These are phyloP conservation scores for Vidua chalybeata DNA, from an alignment of 2,113 vertebrate genomes.

Conservation along the genomic window DNA sequence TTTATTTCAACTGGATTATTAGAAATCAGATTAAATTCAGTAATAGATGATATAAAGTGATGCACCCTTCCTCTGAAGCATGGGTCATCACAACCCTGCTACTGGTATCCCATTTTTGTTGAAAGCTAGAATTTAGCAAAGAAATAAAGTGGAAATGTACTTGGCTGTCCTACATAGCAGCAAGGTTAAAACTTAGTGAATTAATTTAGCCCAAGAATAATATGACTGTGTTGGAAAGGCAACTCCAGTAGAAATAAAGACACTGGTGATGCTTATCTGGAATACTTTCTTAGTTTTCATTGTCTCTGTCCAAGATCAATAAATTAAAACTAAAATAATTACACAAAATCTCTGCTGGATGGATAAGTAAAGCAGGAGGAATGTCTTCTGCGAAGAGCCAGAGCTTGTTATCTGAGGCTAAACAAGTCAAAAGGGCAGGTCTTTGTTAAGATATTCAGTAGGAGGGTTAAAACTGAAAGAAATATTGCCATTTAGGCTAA, in stretches of 20 bases:
- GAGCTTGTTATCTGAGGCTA: background rate
- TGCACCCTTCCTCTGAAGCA: background rate
- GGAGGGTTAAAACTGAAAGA: background rate
- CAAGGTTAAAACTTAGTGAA: background rate
- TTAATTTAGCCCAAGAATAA: background rate
- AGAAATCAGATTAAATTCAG: background rate
- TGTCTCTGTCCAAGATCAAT: background rate
- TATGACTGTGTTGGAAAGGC: background rate
- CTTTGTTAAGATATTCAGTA: background rate
- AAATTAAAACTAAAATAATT: background rate
- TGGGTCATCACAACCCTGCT: background rate
- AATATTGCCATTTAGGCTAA: constrained; percentile 11
- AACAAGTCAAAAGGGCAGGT: background rate
- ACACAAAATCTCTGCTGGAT: background rate
- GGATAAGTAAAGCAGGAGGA: background rate
- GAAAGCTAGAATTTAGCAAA: background rate
- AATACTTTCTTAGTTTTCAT: background rate
- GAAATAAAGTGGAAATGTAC: background rate
- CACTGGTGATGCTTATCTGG: background rate
- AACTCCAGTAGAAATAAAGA: background rate
- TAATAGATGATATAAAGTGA: background rate
- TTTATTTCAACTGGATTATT: background rate
- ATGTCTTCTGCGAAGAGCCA: background rate
- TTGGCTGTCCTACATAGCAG: background rate
- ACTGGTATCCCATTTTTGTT: background rate